phyloP scores from a whole-genome alignment of 2,797 vertebrate genomes.

The Chiroxiphia lanceolata region DNA sequence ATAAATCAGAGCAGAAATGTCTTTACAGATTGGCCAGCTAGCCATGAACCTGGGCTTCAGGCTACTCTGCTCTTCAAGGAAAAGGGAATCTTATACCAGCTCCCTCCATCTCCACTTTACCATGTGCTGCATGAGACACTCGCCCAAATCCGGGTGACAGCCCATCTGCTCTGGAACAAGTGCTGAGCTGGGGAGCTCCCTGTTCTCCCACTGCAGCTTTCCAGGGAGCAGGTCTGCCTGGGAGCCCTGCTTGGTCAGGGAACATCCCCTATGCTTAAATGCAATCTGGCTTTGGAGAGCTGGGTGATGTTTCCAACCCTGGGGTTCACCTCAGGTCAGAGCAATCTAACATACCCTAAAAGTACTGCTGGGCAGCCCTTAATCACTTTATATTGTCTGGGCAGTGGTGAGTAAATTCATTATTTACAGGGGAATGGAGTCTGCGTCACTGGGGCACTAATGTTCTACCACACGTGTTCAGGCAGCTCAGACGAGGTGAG shows the following conservation, averaged over 20 bases:
- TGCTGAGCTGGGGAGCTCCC: background rate
- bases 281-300: conserved; percentile 31
- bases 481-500: background rate
- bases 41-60: background rate
- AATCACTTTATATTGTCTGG: conserved; percentile 29
- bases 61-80: background rate
- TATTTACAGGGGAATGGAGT: background rate
- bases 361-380: conserved; percentile 9
- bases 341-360: conserved; percentile 34
- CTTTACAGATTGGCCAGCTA: background rate
- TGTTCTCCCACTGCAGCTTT: background rate
- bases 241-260: background rate
- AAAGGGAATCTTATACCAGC: background rate
- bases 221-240: background rate
- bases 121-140: background rate
- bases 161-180: background rate
- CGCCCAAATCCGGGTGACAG: background rate
- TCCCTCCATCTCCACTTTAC: background rate
- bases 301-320: conserved; percentile 3
- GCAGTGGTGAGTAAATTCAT: conserved; percentile 11
- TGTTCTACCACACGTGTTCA: background rate
- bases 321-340: conserved; percentile 46
- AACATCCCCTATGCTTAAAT: background rate
- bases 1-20: background rate
- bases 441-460: background rate